phyloP scores from a whole-genome alignment of 2,888 invertebrate genomes.

The Timema cristinae region DNA sequence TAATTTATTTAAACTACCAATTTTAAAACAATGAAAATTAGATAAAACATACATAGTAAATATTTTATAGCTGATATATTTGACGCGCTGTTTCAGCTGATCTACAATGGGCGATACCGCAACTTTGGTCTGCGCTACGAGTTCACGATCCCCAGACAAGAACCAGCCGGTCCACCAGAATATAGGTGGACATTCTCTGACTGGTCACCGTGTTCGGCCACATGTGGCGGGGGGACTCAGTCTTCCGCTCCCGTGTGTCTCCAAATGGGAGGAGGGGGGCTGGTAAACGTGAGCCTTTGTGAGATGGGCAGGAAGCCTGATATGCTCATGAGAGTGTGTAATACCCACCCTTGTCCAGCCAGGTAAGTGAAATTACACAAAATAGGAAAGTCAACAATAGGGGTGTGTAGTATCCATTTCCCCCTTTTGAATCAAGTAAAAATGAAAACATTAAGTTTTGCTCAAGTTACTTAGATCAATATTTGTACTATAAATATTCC shows the following conservation, averaged over 20 bases:
- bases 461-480: too few species aligned
- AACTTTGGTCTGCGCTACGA: slow-evolving; percentile 51
- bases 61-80: too few species aligned
- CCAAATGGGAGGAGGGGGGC: slow-evolving; percentile 50
- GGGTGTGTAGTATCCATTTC: too few species aligned
- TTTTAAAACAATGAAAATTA: too few species aligned
- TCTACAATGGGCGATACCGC: slow-evolving; percentile 60
- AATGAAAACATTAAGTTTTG: too few species aligned
- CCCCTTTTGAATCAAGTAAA: too few species aligned
- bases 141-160: slow-evolving; percentile 50
- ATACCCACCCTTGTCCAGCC: slow-evolving; percentile 61
- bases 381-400: too few species aligned
- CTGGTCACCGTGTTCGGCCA: slow-evolving; percentile 50
- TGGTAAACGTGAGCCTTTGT: slow-evolving; percentile 55
- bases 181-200: slow-evolving; percentile 47
- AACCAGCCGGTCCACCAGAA: slow-evolving; percentile 43
- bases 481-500: too few species aligned
- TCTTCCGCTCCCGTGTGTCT: slow-evolving; percentile 44
- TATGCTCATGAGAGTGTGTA: slow-evolving; percentile 62
- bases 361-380: slow-evolving; percentile 34
- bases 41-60: too few species aligned
- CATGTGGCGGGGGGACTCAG: slow-evolving; percentile 48
- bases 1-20: too few species aligned
- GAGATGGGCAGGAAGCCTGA: slow-evolving; percentile 53
- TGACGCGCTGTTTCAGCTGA: slow-evolving; percentile 50